Evolutionary conservation across 1,140 invertebrate species (phyloP).

Genomic region (Aethina tumida): DNA sequence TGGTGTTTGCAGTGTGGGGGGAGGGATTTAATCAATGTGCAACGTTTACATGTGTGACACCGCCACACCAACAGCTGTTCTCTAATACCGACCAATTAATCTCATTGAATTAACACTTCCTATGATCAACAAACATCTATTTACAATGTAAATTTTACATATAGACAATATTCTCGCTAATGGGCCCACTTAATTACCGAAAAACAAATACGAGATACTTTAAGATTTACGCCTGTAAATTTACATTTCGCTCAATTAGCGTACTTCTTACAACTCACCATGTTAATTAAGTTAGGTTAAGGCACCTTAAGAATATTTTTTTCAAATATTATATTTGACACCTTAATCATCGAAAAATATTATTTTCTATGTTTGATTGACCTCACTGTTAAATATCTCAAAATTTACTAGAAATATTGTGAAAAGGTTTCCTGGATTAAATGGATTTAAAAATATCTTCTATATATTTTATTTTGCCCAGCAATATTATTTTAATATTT

Average conservation of each 20-base stretch:
- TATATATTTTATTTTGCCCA: too few species aligned
- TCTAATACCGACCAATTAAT: constrained; percentile 3
- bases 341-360: too few species aligned
- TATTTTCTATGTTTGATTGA: too few species aligned
- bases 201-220: not conserved
- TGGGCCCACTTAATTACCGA: not conserved
- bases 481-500: too few species aligned
- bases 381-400: too few species aligned
- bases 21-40: not conserved
- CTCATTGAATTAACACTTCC: not conserved
- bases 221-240: not conserved
- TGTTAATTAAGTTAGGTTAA: constrained; percentile 3
- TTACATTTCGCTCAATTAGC: not conserved
- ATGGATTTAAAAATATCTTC: too few species aligned
- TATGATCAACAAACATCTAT: too few species aligned
- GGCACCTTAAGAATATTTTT: too few species aligned
- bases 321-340: too few species aligned
- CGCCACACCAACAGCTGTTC: not conserved
- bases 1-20: not conserved
- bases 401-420: too few species aligned
- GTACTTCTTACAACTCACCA: not conserved
- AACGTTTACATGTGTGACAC: constrained; percentile 2
- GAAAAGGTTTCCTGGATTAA: too few species aligned
- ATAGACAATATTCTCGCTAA: not conserved
- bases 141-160: too few species aligned